Conservation (phyloP, 2,113 vertebrate species). For the Scomber japonicus region DNA sequence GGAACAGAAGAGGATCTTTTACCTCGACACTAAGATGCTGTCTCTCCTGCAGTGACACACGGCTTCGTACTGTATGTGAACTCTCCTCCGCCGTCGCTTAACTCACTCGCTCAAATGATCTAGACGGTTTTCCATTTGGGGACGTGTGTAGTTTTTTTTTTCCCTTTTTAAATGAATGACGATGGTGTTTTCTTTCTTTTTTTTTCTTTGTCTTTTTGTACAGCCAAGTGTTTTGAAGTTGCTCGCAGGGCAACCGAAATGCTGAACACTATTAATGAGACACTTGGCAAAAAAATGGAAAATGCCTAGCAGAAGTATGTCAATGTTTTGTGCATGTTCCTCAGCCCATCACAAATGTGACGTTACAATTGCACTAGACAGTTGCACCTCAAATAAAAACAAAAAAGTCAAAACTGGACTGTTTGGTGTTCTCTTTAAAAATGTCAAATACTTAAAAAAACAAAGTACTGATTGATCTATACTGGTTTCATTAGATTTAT, state of each 20-base stretch:
- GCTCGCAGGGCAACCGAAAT: slow-evolving; percentile 66
- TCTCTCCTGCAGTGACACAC: slow-evolving; percentile 68
- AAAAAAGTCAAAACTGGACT: slow-evolving; percentile 12
- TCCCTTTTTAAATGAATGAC: slow-evolving; percentile 11
- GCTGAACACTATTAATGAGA: slow-evolving; percentile 42
- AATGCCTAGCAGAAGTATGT: slow-evolving; percentile 60
- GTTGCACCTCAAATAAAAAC: slow-evolving; percentile 86
- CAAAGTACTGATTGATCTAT: not conserved
- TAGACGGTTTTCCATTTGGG: slow-evolving; percentile 44
- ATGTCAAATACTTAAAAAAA: not conserved
- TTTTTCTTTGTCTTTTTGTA: slow-evolving; percentile 59
- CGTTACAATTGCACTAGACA: slow-evolving; percentile 85
- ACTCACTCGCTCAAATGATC: slow-evolving; percentile 52
- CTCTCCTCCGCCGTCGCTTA: slow-evolving; percentile 43
- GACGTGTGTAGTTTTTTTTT: slow-evolving; percentile 21
- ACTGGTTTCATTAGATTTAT: not conserved
- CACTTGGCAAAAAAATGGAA: slow-evolving; percentile 46
- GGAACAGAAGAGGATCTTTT: slow-evolving; percentile 62
- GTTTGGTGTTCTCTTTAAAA: not conserved
- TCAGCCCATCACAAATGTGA: slow-evolving; percentile 84
- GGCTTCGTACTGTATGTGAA: slow-evolving; percentile 52
- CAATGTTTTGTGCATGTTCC: slow-evolving; percentile 81
- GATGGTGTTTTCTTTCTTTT: not conserved
- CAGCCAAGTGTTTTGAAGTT: slow-evolving; percentile 66
- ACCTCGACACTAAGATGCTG: slow-evolving; percentile 68